phyloP scores from a whole-genome alignment of 2,888 invertebrate genomes.

The Ctena decussata region DNA sequence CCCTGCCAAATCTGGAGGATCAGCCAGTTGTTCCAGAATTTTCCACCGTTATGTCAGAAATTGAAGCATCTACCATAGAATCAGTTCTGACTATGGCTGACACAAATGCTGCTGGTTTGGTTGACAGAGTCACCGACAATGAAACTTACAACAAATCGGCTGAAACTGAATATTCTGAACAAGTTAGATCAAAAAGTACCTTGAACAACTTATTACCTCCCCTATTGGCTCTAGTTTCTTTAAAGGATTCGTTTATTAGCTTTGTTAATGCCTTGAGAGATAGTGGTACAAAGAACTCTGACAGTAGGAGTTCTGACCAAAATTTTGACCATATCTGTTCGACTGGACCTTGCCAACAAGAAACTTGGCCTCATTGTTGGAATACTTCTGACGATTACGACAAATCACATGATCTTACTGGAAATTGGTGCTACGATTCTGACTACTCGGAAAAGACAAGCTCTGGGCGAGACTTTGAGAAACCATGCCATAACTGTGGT shows the following conservation, averaged over 20 bases:
- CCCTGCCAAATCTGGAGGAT: background rate
- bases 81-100: background rate
- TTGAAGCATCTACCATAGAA: background rate
- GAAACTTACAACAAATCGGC: background rate
- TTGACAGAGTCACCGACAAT: background rate
- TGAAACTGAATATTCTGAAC: background rate
- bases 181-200: background rate
- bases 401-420: constrained; percentile 35
- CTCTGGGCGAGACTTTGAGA: background rate
- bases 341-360: constrained; percentile 56
- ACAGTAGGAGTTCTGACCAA: background rate
- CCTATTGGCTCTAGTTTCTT: constrained; percentile 69
- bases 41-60: background rate
- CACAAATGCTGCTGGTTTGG: background rate
- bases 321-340: constrained; percentile 49
- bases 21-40: background rate
- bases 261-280: constrained; percentile 64
- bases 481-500: constrained; percentile 2
- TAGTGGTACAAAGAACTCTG: background rate
- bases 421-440: constrained; percentile 10
- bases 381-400: constrained; percentile 47
- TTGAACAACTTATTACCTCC: constrained; percentile 63
- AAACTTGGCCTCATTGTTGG: constrained; percentile 53
- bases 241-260: constrained; percentile 67
- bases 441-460: background rate